Conservation (phyloP, 2,888 invertebrate genomes). For the Hirtodrosophila histrioides region DNA sequence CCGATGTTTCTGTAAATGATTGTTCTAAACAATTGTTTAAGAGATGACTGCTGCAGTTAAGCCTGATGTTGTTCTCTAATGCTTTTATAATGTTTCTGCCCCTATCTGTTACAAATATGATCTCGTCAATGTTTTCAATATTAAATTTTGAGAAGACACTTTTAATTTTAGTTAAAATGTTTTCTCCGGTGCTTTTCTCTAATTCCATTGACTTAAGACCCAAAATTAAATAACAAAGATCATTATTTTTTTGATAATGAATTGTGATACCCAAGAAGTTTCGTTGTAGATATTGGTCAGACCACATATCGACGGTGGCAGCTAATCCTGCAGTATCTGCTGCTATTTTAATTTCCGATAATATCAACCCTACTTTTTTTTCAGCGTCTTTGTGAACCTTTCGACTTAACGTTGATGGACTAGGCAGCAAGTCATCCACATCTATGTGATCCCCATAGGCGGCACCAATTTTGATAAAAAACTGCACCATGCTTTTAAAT, state of each 20-base stretch:
- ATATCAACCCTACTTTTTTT: slow-evolving; percentile 29
- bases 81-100: too few relatives aligned
- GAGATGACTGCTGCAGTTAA: slow-evolving; percentile 13
- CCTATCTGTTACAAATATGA: slow-evolving; percentile 1
- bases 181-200: slow-evolving; percentile 33
- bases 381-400: slow-evolving; percentile 34
- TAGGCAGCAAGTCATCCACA: slow-evolving; percentile 17
- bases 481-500: too few relatives aligned
- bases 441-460: too few relatives aligned
- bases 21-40: slow-evolving; percentile 22
- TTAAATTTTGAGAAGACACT: too few relatives aligned
- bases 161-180: slow-evolving; percentile 23
- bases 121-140: not conserved
- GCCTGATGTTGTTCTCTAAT: too few relatives aligned
- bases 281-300: too few relatives aligned
- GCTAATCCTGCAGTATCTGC: too few relatives aligned
- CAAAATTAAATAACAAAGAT: slow-evolving; percentile 23
- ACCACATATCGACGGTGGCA: too few relatives aligned
- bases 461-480: too few relatives aligned
- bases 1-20: too few relatives aligned
- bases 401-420: slow-evolving; percentile 33
- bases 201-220: slow-evolving; percentile 26
- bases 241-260: slow-evolving; percentile 29
- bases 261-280: not conserved
- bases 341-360: slow-evolving; percentile 7